phyloP scores from a whole-genome alignment of 2,888 invertebrate species.

The Euclidia mi region DNA sequence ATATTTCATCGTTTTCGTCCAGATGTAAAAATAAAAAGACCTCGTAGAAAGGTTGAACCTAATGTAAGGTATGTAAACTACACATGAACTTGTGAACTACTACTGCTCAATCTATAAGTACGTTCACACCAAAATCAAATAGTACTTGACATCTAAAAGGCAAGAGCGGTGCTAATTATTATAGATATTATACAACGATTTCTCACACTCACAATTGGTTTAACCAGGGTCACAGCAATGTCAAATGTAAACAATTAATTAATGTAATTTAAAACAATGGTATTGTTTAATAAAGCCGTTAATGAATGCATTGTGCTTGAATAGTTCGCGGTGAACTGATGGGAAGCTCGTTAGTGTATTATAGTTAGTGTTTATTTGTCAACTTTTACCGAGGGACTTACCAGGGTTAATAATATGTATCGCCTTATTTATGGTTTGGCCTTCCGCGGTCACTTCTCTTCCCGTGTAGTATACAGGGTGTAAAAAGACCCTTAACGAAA shows the following conservation, averaged over 20 bases:
- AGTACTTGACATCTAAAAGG: not conserved
- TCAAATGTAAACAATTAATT: conserved; percentile 21
- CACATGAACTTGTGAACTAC: too few species aligned
- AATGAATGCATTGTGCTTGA: conserved; percentile 31
- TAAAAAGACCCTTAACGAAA: too few species aligned
- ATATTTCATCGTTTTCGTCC: too few species aligned
- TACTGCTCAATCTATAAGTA: too few species aligned
- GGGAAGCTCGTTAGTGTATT: conserved; percentile 18
- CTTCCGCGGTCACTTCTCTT: too few species aligned
- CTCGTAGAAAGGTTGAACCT: too few species aligned
- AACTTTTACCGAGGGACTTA: too few species aligned
- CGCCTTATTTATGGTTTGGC: too few species aligned
- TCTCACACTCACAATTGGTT: conserved; percentile 24
- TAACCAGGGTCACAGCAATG: conserved; percentile 13
- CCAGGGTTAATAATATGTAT: too few species aligned
- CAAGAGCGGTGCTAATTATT: conserved; percentile 14
- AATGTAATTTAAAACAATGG: conserved; percentile 25
- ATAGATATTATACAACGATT: conserved; percentile 53
- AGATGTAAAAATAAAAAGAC: too few species aligned
- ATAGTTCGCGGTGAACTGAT: conserved; percentile 15
- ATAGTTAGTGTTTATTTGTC: not conserved
- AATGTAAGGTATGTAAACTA: too few species aligned
- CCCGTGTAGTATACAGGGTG: too few species aligned
- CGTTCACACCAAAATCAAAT: not conserved
- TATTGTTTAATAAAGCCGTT: conserved; percentile 25